Evolutionary conservation across 2,113 vertebrate genomes (phyloP), one percentile per base, ranked within the genome.

Genomic region (Coreoperca whiteheadi): DNA sequence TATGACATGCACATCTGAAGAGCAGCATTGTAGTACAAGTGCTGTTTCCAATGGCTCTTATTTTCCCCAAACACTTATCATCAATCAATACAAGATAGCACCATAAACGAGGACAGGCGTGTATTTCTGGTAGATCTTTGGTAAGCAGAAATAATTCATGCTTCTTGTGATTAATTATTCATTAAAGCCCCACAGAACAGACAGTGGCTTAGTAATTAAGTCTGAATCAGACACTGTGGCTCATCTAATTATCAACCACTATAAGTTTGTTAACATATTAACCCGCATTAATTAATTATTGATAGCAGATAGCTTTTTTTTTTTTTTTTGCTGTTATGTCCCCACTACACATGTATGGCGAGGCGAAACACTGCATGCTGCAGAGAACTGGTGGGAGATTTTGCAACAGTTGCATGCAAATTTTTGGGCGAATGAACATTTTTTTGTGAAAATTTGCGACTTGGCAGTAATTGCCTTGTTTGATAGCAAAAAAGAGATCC

Each of bases 231-330:
- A 91, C 82, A 93, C 87, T 88, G 92, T 88, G 77, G 90, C 88
- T 93, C 90, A 90, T 94, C 91, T 94, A 91, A 94, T 94, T 93
- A 94, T 89, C 81, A 90, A 81, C 77, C 84, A 87, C 90, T 90
- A 89, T 89, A 92, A 92, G 91, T 93, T 93, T 94, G 94, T 93
- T 93, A 93, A 93, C 91, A 93, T 87, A 92, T 92, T 93, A 94
- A 92, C 93, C 92, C 90, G 56, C 68, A 89, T 93, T 90, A 88
- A 94, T 94, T 93, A 90, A 92, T 93, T 91, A 94, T 94, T 91
- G 84, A 92, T 86, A 81, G 74, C 59, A n/a, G 89, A 53, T 74
- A n/a, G n/a, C n/a, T n/a, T n/a, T n/a, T 84, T 78, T 84, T 83
- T 84, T 70, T 59, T 72, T 73, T 70, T 79, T 59, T 30, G 73